phyloP scores from a whole-genome alignment of 2,888 invertebrate genomes.

The Orchesella flavescens region DNA sequence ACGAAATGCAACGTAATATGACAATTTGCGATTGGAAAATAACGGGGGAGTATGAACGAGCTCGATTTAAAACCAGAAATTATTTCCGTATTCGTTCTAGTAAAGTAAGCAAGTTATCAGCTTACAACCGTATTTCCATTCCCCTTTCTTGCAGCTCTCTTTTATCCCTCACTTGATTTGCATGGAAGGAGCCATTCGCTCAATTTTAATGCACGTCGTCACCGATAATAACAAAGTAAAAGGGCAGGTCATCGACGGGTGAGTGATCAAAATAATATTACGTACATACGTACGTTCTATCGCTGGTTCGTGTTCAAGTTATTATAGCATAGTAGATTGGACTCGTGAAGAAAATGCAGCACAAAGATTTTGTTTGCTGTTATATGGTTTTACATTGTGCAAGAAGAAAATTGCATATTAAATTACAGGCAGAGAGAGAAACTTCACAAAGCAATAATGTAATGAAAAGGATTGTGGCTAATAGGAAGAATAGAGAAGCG shows the following conservation, averaged over 20 bases:
- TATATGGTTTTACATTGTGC: constrained; percentile 5
- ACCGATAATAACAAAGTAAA: constrained; percentile 44
- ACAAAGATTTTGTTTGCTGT: constrained; percentile 37
- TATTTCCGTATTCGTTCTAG: background rate
- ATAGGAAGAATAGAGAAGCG: constrained; percentile 59
- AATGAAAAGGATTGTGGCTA: constrained; percentile 58
- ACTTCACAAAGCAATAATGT: constrained; percentile 48
- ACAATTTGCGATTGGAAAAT: constrained; percentile 2
- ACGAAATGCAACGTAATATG: background rate
- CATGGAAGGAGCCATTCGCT: background rate
- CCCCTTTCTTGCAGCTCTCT: background rate
- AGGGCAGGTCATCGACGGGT: constrained; percentile 62
- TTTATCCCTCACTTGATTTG: background rate
- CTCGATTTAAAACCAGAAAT: background rate
- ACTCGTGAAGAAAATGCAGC: constrained; percentile 20
- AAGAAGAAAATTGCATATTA: constrained; percentile 58
- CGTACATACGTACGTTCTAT: constrained; percentile 8
- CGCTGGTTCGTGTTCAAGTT: background rate
- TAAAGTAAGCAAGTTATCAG: background rate
- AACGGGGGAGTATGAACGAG: background rate
- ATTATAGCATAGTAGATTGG: no score
- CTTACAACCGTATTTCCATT: background rate
- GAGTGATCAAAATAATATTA: constrained; percentile 57
- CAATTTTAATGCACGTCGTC: constrained; percentile 4
- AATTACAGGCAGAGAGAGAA: constrained; percentile 41